phyloP scores from a whole-genome alignment of 2,888 invertebrate species.

The Phaonia tiefii region DNA sequence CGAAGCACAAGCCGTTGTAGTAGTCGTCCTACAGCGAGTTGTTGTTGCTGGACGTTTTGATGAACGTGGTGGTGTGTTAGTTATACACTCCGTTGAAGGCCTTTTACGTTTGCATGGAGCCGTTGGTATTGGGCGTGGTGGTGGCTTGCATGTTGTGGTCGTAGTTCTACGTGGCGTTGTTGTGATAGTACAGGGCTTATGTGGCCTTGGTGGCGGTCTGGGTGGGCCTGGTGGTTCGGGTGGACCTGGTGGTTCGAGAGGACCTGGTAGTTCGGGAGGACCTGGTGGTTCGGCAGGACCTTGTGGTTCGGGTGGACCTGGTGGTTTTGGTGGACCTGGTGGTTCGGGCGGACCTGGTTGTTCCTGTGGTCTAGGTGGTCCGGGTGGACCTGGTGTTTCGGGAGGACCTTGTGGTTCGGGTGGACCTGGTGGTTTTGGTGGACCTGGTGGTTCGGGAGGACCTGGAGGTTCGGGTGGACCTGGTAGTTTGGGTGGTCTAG shows the following conservation, averaged over 20 bases:
- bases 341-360: slow-evolving; percentile 8
- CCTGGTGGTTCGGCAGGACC: background rate
- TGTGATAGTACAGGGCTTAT: too few species aligned
- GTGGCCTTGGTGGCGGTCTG: slow-evolving; percentile 14
- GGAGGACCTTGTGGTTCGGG: background rate
- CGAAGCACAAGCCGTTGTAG: too few species aligned
- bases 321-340: background rate
- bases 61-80: background rate
- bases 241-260: too few species aligned
- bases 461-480: background rate
- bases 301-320: too few species aligned
- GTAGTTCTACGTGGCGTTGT: background rate
- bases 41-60: background rate
- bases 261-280: too few species aligned
- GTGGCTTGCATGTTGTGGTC: background rate
- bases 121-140: background rate
- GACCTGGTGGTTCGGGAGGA: background rate
- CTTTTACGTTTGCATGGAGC: background rate
- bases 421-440: background rate
- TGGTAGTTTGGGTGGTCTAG: background rate
- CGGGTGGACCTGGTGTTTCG: background rate
- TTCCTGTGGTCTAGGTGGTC: background rate
- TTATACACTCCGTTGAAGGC: too few species aligned
- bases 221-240: background rate
- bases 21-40: too few species aligned